phyloP scores from a whole-genome alignment of 2,113 vertebrate genomes.

The Cottus gobio region DNA sequence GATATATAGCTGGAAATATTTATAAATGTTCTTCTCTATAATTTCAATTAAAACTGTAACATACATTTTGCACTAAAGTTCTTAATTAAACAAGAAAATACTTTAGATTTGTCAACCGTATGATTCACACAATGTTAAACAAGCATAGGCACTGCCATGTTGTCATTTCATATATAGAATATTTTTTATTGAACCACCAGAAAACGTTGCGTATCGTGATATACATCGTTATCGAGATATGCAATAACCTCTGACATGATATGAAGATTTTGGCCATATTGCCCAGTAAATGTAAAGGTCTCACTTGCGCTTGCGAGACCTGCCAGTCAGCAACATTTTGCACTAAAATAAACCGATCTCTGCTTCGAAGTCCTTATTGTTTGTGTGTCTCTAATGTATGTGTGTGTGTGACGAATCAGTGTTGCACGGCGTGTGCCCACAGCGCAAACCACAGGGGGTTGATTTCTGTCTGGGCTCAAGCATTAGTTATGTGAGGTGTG shows the following conservation, averaged over 20 bases:
- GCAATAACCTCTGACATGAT: background rate
- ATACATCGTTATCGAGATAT: background rate
- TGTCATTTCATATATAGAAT: background rate
- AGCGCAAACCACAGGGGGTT: conserved; percentile 53
- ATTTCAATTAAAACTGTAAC: background rate
- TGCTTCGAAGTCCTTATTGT: conserved; percentile 1
- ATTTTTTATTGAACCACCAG: background rate
- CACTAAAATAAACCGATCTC: background rate
- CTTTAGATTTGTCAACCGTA: background rate
- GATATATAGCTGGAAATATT: background rate
- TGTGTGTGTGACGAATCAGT: conserved; percentile 29
- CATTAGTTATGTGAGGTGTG: conserved; percentile 2
- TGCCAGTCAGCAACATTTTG: background rate
- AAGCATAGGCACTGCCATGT: background rate
- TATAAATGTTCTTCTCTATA: background rate
- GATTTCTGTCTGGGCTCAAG: conserved; percentile 64
- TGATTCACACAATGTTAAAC: background rate
- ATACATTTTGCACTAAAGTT: background rate
- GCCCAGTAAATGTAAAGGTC: background rate
- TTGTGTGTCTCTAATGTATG: conserved; percentile 1
- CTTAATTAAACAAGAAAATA: background rate
- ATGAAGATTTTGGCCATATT: too few species aligned
- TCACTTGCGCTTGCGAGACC: background rate
- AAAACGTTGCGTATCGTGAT: background rate
- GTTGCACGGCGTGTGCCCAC: background rate